These are phyloP conservation scores for Drosophila sp. DNA, from an alignment of 1,140 invertebrate genomes.

Conservation along the genomic window DNA sequence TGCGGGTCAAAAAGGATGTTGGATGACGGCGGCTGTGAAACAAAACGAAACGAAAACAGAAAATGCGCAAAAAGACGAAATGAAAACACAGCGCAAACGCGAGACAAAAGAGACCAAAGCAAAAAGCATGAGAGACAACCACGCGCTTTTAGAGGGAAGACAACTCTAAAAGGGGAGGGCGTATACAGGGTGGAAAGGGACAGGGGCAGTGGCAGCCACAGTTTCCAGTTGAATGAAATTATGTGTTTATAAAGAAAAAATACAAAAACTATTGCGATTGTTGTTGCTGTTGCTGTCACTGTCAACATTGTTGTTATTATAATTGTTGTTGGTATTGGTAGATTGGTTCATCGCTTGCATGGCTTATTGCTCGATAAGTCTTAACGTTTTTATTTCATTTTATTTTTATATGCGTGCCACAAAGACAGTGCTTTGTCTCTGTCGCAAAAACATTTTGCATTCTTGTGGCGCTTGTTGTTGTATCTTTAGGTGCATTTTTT, in stretches of 20 bases:
- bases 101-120: constrained; percentile 71
- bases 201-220: constrained; percentile 9
- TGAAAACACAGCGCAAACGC: constrained; percentile 76
- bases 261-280: constrained; percentile 27
- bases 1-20: constrained; percentile 50
- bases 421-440: constrained; percentile 45
- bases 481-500: constrained; percentile 38
- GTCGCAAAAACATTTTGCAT: constrained; percentile 33
- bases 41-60: constrained; percentile 73
- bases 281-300: constrained; percentile 23
- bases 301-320: constrained; percentile 15
- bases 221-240: constrained; percentile 57
- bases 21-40: constrained; percentile 29
- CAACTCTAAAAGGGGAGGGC: neutral
- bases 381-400: constrained; percentile 13
- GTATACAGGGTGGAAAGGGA: neutral
- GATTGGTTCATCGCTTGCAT: constrained; percentile 1
- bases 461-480: constrained; percentile 23
- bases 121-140: constrained; percentile 39
- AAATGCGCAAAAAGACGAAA: constrained; percentile 74
- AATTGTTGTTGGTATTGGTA: constrained; percentile 15
- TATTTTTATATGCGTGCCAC: constrained; percentile 18
- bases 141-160: constrained; percentile 31
- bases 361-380: constrained; percentile 38
- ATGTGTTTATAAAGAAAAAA: constrained; percentile 43